A percentile compares a stretch with the other conserved stretches of the same genome.
phyloP scores from a whole-genome alignment of 2,113 vertebrate genomes.

The Pachyramphus minor region DNA sequence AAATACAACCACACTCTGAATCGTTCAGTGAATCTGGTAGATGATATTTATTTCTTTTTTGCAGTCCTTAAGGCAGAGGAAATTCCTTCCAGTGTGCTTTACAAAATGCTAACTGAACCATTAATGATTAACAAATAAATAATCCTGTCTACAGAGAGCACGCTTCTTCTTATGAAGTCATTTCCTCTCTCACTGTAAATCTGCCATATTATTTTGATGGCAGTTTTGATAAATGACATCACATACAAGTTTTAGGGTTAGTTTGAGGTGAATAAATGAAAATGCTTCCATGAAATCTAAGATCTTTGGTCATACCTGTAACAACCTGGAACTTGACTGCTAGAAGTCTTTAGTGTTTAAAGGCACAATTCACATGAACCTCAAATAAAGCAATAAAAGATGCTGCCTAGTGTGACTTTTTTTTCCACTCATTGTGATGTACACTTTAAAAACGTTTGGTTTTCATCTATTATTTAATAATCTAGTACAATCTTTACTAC shows the following conservation, averaged over 20 bases:
- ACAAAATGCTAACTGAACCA: not conserved
- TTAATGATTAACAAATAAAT: slow-evolving; percentile 34
- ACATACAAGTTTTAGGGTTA: not conserved
- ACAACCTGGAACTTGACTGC: not conserved
- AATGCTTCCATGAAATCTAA: not conserved
- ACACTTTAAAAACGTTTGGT: slow-evolving; percentile 39
- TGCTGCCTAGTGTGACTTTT: not conserved
- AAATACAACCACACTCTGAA: not conserved
- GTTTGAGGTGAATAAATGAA: not conserved
- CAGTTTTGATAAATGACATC: not conserved
- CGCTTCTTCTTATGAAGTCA: not conserved
- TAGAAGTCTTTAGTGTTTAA: not conserved
- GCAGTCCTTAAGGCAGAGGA: not conserved
- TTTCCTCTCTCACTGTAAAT: not conserved
- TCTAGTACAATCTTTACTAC: slow-evolving; percentile 34
- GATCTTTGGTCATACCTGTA: not conserved
- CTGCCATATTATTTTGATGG: not conserved
- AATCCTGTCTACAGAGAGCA: not conserved
- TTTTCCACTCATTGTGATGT: not conserved
- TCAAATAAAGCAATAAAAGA: slow-evolving; percentile 35
- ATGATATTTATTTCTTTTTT: not conserved
- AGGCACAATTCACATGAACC: slow-evolving; percentile 14
- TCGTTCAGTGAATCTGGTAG: not conserved
- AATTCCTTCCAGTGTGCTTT: not conserved
- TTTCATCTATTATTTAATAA: slow-evolving; percentile 68